Evolutionary conservation across 2,888 invertebrate species (phyloP), one percentile per base, ranked within the genome.

Genomic region (Galerucella calmariensis): DNA sequence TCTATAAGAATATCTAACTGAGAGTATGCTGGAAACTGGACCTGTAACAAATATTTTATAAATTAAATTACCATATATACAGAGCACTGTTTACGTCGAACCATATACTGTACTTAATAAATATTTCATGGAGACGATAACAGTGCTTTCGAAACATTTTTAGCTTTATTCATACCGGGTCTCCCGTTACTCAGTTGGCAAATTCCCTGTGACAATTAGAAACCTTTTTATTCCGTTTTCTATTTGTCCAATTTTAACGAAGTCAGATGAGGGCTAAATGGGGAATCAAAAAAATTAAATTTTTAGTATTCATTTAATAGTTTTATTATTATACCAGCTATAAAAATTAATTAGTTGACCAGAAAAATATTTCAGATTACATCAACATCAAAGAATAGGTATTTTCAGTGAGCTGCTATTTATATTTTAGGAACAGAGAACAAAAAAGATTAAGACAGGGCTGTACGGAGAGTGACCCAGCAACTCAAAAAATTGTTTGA

Each of bases 21-120:
- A 95, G 69, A 96, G 88, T 79, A 95, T 92, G 81, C 95, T 95
- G 11, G 96, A 95, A 59, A 96, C 84, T 14, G 96, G 96, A 81
- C 96, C 96, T 96, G 88, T 70, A 88, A 88, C 63, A 77, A 67
- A 75, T 71, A 69, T 67, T 61, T 62, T 56, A 8, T 53, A 44
- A 59, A 44, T 65, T 65, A 65, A 65, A 65, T 16, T 46, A 16
- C 46, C 8, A 44, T 44, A 16, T 44, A 65, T 65, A 65, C 20
- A 12, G 56, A 56, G 63, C 44, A 65, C 63, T 65, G 63, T 65
- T 65, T 44, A 65, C 35, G 35, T 9, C 35, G 35, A 41, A 41
- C 35, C 35, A 41, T 41, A 8, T 41, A 41, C 35, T 41, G 9
- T 41, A 41, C 48, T 12, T 12, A 48, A 48, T 12, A 48, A 48